Evolutionary conservation across 2,888 invertebrate species (phyloP).

Genomic region (Choristoneura rosaceana): DNA sequence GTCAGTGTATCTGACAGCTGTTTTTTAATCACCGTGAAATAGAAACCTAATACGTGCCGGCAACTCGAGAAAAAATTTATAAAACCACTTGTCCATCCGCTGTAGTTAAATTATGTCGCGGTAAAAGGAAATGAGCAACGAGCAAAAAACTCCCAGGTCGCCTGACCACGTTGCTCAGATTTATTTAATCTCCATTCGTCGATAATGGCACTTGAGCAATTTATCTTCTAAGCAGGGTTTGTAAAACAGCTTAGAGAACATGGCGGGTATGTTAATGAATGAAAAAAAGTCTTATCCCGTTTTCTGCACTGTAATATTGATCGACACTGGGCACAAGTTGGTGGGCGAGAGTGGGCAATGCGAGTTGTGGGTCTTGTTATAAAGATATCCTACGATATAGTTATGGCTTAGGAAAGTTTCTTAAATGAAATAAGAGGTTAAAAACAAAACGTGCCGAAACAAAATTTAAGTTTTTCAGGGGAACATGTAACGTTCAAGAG

Average conservation of each 20-base stretch:
- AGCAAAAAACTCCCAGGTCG: slow-evolving; percentile 29
- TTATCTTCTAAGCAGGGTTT: slow-evolving; percentile 36
- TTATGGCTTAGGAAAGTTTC: too few species aligned
- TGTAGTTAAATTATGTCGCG: slow-evolving; percentile 41
- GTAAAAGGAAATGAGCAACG: slow-evolving; percentile 38
- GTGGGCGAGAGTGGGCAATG: background rate
- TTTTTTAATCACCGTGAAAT: slow-evolving; percentile 31
- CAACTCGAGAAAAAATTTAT: slow-evolving; percentile 24
- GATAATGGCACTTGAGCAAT: slow-evolving; percentile 35
- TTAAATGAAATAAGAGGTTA: too few species aligned
- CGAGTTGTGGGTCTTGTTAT: background rate
- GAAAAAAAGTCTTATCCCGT: slow-evolving; percentile 25
- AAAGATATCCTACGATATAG: background rate
- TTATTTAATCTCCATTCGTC: slow-evolving; percentile 35
- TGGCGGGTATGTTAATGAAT: slow-evolving; percentile 34
- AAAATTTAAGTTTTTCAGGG: too few species aligned
- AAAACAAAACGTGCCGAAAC: too few species aligned
- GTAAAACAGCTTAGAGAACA: slow-evolving; percentile 28
- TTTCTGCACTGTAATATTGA: slow-evolving; percentile 7
- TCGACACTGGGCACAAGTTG: background rate
- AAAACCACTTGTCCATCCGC: slow-evolving; percentile 37
- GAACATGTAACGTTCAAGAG: too few species aligned
- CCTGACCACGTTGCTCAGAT: slow-evolving; percentile 35
- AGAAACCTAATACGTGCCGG: slow-evolving; percentile 31
- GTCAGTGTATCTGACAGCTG: slow-evolving; percentile 4